Conservation (phyloP, 2,888 invertebrate species). For the Trachelus iudaicus region DNA sequence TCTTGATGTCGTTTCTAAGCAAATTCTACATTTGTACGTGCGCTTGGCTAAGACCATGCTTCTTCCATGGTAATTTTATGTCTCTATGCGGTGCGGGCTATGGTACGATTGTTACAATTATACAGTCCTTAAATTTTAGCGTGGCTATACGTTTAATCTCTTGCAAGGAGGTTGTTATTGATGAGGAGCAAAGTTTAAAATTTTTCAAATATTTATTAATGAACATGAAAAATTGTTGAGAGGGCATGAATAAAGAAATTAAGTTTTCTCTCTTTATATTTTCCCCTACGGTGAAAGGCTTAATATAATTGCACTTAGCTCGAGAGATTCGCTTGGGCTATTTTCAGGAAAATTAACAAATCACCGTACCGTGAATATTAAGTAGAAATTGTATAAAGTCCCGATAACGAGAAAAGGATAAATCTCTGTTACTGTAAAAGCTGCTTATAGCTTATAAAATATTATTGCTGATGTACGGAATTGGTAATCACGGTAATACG, state of each 20-base stretch:
- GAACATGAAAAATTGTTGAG: not conserved
- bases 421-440: not conserved
- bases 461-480: not conserved
- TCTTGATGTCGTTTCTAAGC: not conserved
- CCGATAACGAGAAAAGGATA: too few species aligned
- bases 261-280: too few species aligned
- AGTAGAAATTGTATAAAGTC: too few species aligned
- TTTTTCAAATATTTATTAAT: not conserved
- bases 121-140: not conserved
- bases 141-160: not conserved
- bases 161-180: not conserved
- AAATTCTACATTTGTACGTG: not conserved
- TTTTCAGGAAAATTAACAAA: too few species aligned
- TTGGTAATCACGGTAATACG: not conserved
- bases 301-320: too few species aligned
- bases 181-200: not conserved
- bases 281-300: too few species aligned
- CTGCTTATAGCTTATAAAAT: not conserved
- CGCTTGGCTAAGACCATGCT: not conserved
- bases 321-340: too few species aligned
- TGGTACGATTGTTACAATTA: not conserved
- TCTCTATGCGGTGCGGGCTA: not conserved
- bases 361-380: too few species aligned
- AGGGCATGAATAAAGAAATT: not conserved
- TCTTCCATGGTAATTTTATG: not conserved